Percentiles rank a stretch among this genome's conserved stretches.
Conservation (phyloP, 1,140 invertebrate genomes). For the Aphelinus certus region DNA sequence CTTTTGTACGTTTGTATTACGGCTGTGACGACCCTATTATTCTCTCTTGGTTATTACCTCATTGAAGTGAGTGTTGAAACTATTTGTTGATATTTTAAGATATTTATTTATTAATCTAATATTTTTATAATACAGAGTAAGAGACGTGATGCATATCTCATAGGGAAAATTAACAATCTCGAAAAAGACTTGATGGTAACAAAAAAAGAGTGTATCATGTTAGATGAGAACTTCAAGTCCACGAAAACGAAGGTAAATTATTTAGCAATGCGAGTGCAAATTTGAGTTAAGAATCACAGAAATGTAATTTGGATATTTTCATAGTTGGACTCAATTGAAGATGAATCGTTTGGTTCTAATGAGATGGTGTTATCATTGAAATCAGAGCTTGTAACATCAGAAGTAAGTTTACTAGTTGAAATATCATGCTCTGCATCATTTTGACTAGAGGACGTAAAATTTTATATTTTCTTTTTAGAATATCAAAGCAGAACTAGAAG, state of each 20-base stretch:
- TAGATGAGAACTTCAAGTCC: conserved; percentile 72
- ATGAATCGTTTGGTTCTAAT: conserved; percentile 76
- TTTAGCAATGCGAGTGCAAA: conserved; percentile 33
- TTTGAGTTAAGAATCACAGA: conserved; percentile 28
- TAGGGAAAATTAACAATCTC: conserved; percentile 71
- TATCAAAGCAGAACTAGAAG: conserved; percentile 65
- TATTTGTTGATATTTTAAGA: background rate
- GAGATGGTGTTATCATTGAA: conserved; percentile 70
- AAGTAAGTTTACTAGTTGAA: conserved; percentile 48
- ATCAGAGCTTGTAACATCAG: conserved; percentile 54
- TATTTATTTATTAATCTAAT: background rate
- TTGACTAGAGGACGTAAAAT: background rate
- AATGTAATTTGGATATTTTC: conserved; percentile 42
- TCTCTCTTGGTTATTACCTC: conserved; percentile 80
- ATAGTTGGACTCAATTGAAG: conserved; percentile 68
- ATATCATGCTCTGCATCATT: conserved; percentile 28
- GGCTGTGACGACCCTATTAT: conserved; percentile 74
- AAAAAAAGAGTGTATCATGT: conserved; percentile 73
- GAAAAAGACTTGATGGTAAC: conserved; percentile 68
- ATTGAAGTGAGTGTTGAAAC: conserved; percentile 67
- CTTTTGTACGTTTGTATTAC: conserved; percentile 67
- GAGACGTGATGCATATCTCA: conserved; percentile 70
- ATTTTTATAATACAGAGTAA: conserved; percentile 64
- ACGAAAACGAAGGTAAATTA: conserved; percentile 71
- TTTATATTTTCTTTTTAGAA: conserved; percentile 48